A percentile compares a stretch with the other conserved stretches of the same genome.
Conservation (phyloP, 2,888 invertebrate genomes). For the Sesia apiformis region DNA sequence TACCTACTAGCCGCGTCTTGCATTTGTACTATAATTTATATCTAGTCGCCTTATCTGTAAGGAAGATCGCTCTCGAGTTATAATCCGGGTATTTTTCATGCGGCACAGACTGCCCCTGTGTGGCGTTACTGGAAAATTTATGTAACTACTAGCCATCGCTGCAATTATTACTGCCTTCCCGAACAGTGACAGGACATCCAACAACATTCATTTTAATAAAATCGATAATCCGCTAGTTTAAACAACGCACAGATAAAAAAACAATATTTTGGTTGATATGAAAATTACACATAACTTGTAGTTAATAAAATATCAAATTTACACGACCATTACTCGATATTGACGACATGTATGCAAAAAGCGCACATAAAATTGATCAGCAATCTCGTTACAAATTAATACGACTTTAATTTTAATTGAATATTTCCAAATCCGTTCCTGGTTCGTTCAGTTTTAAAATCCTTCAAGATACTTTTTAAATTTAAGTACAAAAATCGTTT, state of each 20-base stretch:
- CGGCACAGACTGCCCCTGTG: conserved; percentile 32
- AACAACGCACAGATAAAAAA: background rate
- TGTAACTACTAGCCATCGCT: conserved; percentile 45
- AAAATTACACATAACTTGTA: conserved; percentile 12
- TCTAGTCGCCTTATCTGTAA: conserved; percentile 58
- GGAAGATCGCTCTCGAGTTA: conserved; percentile 63
- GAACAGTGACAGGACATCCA: background rate
- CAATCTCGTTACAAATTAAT: conserved; percentile 43
- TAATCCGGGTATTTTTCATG: conserved; percentile 73
- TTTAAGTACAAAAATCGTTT: background rate
- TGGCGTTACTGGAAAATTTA: conserved; percentile 52
- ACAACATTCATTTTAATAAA: background rate
- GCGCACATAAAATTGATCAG: conserved; percentile 31
- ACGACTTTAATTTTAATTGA: conserved; percentile 31
- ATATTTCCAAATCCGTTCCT: conserved; percentile 2
- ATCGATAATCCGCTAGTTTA: background rate
- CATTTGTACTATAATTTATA: conserved; percentile 70
- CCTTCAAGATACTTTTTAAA: background rate
- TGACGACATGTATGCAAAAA: conserved; percentile 36
- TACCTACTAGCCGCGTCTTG: conserved; percentile 57
- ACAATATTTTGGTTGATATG: too few relatives aligned
- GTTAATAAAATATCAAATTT: conserved; percentile 43
- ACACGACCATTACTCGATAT: conserved; percentile 34
- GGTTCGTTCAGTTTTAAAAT: background rate
- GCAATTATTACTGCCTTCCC: conserved; percentile 48